A percentile compares a stretch with the other conserved stretches of the same genome.
Conservation (phyloP, 2,797 vertebrate genomes). For the Pipistrellus pipistrellus region DNA sequence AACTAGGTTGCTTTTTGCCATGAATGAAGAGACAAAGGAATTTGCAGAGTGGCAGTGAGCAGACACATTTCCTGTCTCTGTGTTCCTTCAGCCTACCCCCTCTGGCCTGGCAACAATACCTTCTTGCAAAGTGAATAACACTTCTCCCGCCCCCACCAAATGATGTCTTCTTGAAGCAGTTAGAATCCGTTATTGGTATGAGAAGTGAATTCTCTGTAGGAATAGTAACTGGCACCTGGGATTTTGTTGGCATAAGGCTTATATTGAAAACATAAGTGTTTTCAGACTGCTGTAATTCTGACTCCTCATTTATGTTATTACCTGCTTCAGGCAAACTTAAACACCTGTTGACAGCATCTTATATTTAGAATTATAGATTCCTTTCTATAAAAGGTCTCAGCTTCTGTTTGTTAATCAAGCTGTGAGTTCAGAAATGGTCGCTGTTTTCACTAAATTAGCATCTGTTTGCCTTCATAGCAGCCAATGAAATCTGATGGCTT, state of each 20-base stretch:
- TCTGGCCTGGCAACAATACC: not conserved
- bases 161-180: constrained; percentile 24
- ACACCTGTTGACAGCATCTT: constrained; percentile 49
- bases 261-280: constrained; percentile 32
- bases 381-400: constrained; percentile 53
- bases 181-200: constrained; percentile 32
- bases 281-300: constrained; percentile 25
- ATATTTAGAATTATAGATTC: constrained; percentile 62
- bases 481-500: constrained; percentile 40
- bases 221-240: not conserved
- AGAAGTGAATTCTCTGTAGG: constrained; percentile 43
- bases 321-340: constrained; percentile 25
- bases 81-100: not conserved
- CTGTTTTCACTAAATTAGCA: constrained; percentile 63
- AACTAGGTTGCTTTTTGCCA: constrained; percentile 37
- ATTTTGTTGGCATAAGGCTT: constrained; percentile 52
- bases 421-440: constrained; percentile 57
- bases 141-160: not conserved
- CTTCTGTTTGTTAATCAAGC: constrained; percentile 69
- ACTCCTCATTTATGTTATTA: constrained; percentile 46
- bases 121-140: constrained; percentile 14
- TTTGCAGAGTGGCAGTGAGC: not conserved
- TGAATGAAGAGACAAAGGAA: not conserved
- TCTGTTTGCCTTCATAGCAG: constrained; percentile 66
- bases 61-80: not conserved